Evolutionary conservation across 2,113 vertebrate species (phyloP).

Genomic region (Noturus placidus): DNA sequence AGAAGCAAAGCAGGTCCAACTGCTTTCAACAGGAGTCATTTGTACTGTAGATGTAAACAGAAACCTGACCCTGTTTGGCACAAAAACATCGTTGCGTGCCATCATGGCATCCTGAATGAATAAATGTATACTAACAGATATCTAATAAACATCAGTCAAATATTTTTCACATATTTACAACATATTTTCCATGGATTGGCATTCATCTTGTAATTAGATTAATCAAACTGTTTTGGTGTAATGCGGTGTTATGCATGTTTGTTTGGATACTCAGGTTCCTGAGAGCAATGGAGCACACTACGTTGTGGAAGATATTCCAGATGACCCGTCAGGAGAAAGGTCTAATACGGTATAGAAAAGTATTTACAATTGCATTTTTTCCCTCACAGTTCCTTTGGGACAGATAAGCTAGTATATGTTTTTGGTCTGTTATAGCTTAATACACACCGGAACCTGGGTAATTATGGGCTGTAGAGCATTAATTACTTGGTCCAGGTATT

Average conservation of each 20-base stretch:
- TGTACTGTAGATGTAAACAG: background rate
- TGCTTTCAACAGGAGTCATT: background rate
- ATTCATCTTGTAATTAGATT: background rate
- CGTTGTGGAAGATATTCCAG: too few relatives aligned
- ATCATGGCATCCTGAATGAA: background rate
- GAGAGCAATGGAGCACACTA: background rate
- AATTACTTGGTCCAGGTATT: background rate
- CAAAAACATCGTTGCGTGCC: rapidly evolving
- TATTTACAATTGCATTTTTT: background rate
- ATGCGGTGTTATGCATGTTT: background rate
- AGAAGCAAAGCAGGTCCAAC: conserved; percentile 17
- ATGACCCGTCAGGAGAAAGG: background rate
- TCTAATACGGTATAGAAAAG: background rate
- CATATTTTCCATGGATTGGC: background rate
- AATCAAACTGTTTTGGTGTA: background rate
- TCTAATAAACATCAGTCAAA: background rate
- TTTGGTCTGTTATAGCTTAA: background rate
- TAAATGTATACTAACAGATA: too few relatives aligned
- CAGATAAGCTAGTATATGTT: background rate
- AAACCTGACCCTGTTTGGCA: background rate
- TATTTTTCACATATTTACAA: background rate
- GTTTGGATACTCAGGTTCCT: conserved; percentile 26
- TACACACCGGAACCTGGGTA: background rate
- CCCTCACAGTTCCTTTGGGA: background rate
- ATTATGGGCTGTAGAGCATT: background rate